Base-by-base conservation (phyloP, 2,888 invertebrate genomes). In the Melanchra persicariae region DNA sequence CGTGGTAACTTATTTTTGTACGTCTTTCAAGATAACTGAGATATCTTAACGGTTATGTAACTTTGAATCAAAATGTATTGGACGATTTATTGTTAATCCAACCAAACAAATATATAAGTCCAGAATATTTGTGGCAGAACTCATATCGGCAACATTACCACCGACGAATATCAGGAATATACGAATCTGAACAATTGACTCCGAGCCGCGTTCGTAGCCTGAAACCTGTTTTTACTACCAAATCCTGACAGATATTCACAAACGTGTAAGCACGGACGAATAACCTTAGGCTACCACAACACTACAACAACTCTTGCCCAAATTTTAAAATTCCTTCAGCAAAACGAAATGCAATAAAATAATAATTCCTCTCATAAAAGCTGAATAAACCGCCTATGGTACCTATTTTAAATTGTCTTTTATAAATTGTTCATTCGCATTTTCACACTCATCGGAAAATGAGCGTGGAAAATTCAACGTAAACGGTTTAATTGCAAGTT, bases 151-250 rank as follows among this genome's bases (percentile, higher is more conserved):
- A n/a, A n/a, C n/a, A n/a, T n/a, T n/a, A n/a, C 10, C 22, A 30
- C 45, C 17, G 34, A 22, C 17, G 17, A 55, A 19, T 24, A 55
- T 65, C 47, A 19, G 24, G 1, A n/a, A 34, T 12, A n/a, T 22
- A 19, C 24, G 26, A 34, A 77, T 69, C 19, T 19, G n/a, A 77
- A 57, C 40, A 24, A 47, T 59, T 22, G n/a, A 37, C 15, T 17
- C 17, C 19, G 17, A 34, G 26, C n/a, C 51, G 12, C 24, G 10
- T 24, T 43, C 6, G 54, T 40, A 51, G 9, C 4, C 49, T n/a
- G n/a, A 55, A 17, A 57, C 15, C 45, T 37, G 51, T n/a, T 30
- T 68, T 34, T 26, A 49, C 24, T 15, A 9, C 22, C 22, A 22
- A 47, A 4, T 19, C 45, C 30, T 47, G 6, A 9, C 19, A 17